A percentile compares a stretch with the other conserved stretches of the same genome.
Evolutionary conservation across 2,113 vertebrate species (phyloP).

Genomic region (Odocoileus virginianus): DNA sequence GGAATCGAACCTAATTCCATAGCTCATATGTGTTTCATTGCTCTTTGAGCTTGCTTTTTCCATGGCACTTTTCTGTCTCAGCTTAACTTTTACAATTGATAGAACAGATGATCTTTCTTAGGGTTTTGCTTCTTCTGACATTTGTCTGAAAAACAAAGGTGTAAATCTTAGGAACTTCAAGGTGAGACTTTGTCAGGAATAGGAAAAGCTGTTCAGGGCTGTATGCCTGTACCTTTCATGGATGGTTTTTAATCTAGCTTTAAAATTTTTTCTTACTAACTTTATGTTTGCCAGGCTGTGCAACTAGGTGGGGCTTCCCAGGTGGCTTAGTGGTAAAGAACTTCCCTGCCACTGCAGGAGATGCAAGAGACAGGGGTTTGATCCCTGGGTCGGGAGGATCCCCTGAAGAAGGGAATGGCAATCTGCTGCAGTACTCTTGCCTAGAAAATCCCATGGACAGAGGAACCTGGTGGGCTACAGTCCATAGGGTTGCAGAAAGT

Average conservation of each 20-base stretch:
- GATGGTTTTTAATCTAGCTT: not conserved
- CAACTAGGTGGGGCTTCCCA: not conserved
- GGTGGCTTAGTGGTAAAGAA: not conserved
- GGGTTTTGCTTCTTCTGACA: not conserved
- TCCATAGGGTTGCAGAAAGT: not conserved
- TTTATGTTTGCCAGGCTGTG: not conserved
- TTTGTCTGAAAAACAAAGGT: conserved; percentile 27
- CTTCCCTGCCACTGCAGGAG: not conserved
- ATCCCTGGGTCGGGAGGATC: not conserved
- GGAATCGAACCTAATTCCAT: not conserved
- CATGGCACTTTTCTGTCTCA: not conserved
- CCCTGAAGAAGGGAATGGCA: not conserved
- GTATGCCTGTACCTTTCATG: not conserved
- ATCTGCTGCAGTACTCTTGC: not conserved
- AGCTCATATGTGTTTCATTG: not conserved
- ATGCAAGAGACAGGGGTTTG: not conserved
- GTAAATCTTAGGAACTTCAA: not conserved
- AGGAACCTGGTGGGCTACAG: not conserved
- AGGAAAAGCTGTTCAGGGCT: not conserved
- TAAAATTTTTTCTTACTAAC: not conserved
- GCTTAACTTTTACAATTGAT: not conserved
- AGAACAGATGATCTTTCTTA: conserved; percentile 5
- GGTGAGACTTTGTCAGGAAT: not conserved
- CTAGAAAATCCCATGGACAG: not conserved
- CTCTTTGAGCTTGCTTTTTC: not conserved